phyloP scores from a whole-genome alignment of 2,113 vertebrate genomes.

The human (Homo sapiens) region DNA sequence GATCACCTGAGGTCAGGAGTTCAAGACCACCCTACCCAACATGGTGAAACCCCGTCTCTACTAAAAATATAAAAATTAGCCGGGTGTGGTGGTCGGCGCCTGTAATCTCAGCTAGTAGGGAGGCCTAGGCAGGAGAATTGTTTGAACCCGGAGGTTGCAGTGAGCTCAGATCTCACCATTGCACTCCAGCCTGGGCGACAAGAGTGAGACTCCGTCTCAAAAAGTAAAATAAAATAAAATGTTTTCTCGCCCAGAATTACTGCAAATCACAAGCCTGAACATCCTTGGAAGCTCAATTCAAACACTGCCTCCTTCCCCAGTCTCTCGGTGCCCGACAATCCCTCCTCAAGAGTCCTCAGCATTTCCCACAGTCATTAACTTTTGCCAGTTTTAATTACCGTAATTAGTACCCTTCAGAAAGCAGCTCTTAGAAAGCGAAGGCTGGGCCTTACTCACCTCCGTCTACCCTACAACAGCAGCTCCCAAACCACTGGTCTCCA shows the following conservation, averaged over 20 bases:
- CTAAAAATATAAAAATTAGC: no score
- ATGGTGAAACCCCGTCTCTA: no score
- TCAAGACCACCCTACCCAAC: no score
- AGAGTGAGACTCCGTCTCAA: no score
- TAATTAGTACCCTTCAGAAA: not conserved
- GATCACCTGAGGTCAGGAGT: no score
- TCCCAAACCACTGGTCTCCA: not conserved
- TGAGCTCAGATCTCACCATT: no score
- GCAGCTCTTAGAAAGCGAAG: not conserved
- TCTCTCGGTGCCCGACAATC: not conserved
- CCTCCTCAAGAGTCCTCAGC: accelerated
- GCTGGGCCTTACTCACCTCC: not conserved
- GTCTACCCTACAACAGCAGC: accelerated
- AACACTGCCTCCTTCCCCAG: not conserved
- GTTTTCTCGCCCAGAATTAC: not conserved
- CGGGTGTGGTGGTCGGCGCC: no score
- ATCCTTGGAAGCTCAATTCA: not conserved
- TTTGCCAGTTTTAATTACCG: not conserved
- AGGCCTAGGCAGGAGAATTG: no score
- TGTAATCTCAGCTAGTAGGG: no score
- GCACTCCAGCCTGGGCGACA: no score
- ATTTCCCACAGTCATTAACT: not conserved
- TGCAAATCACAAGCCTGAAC: not conserved
- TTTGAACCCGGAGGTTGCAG: no score
- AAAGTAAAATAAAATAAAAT: no score